Percentiles rank a stretch among this genome's conserved stretches.
These are phyloP conservation scores for Coenonympha glycerion DNA, from an alignment of 2,888 invertebrate genomes.

Conservation along the genomic window DNA sequence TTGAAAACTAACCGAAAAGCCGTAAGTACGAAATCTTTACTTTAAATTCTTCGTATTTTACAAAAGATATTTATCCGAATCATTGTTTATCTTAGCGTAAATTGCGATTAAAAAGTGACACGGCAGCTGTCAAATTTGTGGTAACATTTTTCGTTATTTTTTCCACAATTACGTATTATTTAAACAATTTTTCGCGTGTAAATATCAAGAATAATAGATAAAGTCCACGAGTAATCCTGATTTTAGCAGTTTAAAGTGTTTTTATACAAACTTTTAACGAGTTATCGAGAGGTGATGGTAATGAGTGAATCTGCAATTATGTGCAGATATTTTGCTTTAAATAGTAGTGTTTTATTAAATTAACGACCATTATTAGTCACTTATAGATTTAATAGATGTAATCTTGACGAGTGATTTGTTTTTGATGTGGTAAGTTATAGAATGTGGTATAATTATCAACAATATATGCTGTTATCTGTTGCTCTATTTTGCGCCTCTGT, in stretches of 20 bases:
- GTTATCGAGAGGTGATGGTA: not conserved
- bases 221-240: not conserved
- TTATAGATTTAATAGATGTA: not conserved
- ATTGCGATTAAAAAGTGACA: constrained; percentile 37
- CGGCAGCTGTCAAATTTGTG: constrained; percentile 56
- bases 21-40: constrained; percentile 51
- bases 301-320: not conserved
- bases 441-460: not conserved
- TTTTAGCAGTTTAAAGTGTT: not conserved
- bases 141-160: constrained; percentile 31
- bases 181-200: constrained; percentile 34
- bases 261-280: not conserved
- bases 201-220: constrained; percentile 6
- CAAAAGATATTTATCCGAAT: constrained; percentile 26
- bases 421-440: not conserved
- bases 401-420: not conserved
- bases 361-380: not conserved
- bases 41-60: constrained; percentile 15
- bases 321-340: not conserved
- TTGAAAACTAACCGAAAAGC: constrained; percentile 45
- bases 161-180: constrained; percentile 24
- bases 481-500: not conserved
- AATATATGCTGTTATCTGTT: not conserved
- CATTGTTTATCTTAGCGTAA: constrained; percentile 31
- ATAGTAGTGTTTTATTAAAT: constrained; percentile 1